Conservation (phyloP, 2,888 invertebrate genomes). For the Dugesia japonica region DNA sequence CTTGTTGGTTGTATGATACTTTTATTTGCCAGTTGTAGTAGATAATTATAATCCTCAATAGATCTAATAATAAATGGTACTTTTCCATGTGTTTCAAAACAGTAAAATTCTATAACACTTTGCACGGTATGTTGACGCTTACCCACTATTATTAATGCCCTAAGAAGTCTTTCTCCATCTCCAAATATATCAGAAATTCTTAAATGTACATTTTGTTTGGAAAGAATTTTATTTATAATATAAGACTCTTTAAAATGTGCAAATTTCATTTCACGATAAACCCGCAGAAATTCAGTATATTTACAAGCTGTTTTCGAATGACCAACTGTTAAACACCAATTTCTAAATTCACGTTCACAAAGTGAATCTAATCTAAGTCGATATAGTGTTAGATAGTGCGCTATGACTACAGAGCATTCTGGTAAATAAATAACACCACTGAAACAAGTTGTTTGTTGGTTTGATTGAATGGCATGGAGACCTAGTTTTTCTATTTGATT, state of each 20-base stretch:
- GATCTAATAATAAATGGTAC: neutral
- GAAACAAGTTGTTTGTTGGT: neutral
- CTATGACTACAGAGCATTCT: neutral
- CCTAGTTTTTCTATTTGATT: neutral
- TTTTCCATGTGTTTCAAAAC: neutral
- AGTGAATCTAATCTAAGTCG: neutral
- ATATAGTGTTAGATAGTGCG: neutral
- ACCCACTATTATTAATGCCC: neutral
- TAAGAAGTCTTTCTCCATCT: neutral
- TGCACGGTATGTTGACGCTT: neutral
- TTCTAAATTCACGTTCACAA: neutral
- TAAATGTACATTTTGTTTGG: neutral
- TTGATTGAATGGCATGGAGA: neutral
- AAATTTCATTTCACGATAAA: neutral
- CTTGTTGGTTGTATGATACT: too few relatives aligned
- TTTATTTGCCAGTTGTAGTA: too few relatives aligned
- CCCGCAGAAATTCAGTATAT: neutral
- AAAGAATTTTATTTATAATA: neutral
- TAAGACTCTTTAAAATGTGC: neutral
- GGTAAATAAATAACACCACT: neutral
- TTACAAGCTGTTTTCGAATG: neutral
- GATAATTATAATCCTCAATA: neutral
- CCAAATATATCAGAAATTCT: neutral
- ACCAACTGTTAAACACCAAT: neutral
- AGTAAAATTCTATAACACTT: neutral